Evolutionary conservation across 2,797 vertebrate genomes (phyloP), one percentile per base, ranked within the genome.

Genomic region (Crax fasciolata): DNA sequence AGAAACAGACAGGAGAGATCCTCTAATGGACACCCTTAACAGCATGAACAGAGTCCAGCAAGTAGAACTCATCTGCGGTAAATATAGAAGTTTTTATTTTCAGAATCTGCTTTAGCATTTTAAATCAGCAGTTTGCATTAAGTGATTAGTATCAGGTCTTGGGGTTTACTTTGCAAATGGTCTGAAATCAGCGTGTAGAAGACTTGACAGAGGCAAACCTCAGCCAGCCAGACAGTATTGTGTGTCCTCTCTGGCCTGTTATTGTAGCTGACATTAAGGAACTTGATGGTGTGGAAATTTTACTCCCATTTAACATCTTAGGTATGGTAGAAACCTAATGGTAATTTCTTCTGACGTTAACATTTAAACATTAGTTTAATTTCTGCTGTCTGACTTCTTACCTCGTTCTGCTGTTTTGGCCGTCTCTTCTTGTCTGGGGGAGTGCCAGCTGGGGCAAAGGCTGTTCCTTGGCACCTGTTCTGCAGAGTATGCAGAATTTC

Each of bases 61-160:
- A 97, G 99, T 99, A 74, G 99, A 99, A 94, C 98, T 99, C 65
- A 99, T 99, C 91, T 99, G 99, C 68, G 98, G 99, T 99, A 98
- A 99, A 96, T 67, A 51, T 23, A 81, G 11, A 43, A 63, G 19
- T 14, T 41, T 71, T n/a, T 19, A 11, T 32, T 85, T 77, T 75
- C 70, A 65, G 62, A 81, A 46, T 72, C 61, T 48, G 63, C 20
- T 5, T 43, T 43, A 76, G 41, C 11, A 17, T 57, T 57, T 51
- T 5, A 30, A 41, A 12, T 28, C 49, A 77, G 20, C 13, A 19
- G 44, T 41, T 83, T 43, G 51, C 39, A 2, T 0, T 16, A 18
- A 16, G 46, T 28, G 25, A 17, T 41, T 5, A 32, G 14, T 8
- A 5, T 19, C 25, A 23, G 79, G 20, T 59, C 39, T 74, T 11